These are phyloP conservation scores for Acipenser oxyrinchus DNA, from an alignment of 2,797 vertebrate genomes.

Conservation along the genomic window DNA sequence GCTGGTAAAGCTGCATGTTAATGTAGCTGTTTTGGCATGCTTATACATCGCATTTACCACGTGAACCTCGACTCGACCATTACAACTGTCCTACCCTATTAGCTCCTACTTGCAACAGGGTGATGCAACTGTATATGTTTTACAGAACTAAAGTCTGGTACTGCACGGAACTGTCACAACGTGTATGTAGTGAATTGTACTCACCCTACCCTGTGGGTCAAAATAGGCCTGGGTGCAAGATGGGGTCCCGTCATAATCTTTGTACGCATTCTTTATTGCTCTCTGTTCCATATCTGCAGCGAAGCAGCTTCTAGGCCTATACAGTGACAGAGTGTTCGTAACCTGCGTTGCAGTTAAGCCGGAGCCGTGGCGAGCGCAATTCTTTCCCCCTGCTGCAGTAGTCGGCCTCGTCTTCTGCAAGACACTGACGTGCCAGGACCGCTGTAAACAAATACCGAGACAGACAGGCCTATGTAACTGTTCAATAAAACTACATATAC, in stretches of 20 bases:
- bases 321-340: background rate
- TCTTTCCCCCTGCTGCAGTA: background rate
- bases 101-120: no score
- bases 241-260: conserved; percentile 56
- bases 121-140: no score
- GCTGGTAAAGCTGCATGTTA: no score
- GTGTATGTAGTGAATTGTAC: conserved; percentile 18
- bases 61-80: no score
- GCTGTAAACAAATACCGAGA: no score
- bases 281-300: conserved; percentile 50
- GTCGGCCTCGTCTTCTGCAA: background rate
- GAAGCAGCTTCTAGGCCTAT: background rate
- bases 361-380: background rate
- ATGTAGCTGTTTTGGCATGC: no score
- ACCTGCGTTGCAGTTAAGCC: background rate
- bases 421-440: conserved; percentile 9
- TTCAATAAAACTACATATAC: no score
- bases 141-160: no score
- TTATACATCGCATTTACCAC: no score
- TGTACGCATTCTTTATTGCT: conserved; percentile 55
- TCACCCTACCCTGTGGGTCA: conserved; percentile 55
- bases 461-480: no score
- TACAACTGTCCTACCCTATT: no score
- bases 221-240: conserved; percentile 40
- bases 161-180: no score